Base-by-base conservation (phyloP, 2,888 invertebrate species). In the Drosophila stalkeri region DNA sequence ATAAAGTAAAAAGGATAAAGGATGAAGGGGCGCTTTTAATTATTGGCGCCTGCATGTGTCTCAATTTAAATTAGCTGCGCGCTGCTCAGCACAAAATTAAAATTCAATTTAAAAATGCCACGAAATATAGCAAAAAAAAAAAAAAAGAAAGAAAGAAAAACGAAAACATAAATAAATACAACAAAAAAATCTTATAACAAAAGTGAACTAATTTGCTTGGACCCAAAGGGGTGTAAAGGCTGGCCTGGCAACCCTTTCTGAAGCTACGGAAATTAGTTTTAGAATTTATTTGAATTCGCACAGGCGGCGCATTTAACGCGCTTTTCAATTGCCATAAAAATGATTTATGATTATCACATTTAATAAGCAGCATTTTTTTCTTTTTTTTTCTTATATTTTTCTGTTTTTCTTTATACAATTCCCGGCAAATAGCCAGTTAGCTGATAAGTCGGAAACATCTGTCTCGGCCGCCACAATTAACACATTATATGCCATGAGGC, bases 261-360 rank as follows among this genome's bases (percentile, higher is more conserved):
- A 67, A 68, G 75, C 63, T 64, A 71, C 74, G 86, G 80, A 91
- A 91, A 91, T 91, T 91, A 91, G 92, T 91, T 91, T 85, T 82
- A 83, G 68, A 91, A 91, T 92, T 92, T 91, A 91, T 91, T 80
- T 81, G 27, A 33, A 43, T 56, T 33, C 33, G 47, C 55, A 41
- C 65, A 72, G 66, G 65, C 56, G 83, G 54, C 72, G 70, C 70
- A 84, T 77, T 82, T 85, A 78, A 64, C 80, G 75, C 80, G 83
- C 89, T 75, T 87, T 86, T 90, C 89, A 83, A 77, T 84, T 82
- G 85, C 86, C 78, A 90, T 91, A 91, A 92, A 91, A 62, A 89
- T 92, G 91, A 92, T 91, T 92, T 91, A 91, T 91, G 85, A 82
- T 81, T 79, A 75, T 72, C 78, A 77, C 78, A 83, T 86, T 88